Conservation (phyloP, 2,888 invertebrate genomes). For the Prostheceraeus crozeri region DNA sequence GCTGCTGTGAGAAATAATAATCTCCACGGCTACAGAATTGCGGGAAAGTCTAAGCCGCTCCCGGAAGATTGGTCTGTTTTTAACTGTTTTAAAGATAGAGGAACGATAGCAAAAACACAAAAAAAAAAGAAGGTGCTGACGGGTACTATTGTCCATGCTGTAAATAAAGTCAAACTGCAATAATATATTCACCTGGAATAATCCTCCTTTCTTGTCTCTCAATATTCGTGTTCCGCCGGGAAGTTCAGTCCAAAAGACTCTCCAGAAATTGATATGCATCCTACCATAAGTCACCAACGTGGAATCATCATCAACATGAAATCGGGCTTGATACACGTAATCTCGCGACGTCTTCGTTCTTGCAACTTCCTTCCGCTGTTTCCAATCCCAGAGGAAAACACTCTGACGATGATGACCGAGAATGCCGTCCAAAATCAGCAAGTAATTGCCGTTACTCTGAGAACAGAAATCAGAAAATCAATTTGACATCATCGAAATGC, state of each 20-base stretch:
- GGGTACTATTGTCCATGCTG: too few species aligned
- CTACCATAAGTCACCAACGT: slow-evolving; percentile 81
- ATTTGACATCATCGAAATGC: too few species aligned
- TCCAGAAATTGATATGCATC: slow-evolving; percentile 85
- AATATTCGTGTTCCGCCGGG: slow-evolving; percentile 63
- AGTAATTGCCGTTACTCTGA: slow-evolving; percentile 81
- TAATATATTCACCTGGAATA: slow-evolving; percentile 50
- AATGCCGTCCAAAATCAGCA: slow-evolving; percentile 78
- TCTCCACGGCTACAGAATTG: too few species aligned
- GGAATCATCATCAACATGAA: slow-evolving; percentile 83
- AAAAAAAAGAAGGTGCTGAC: too few species aligned
- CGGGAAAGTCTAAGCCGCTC: too few species aligned
- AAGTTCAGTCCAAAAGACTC: slow-evolving; percentile 56
- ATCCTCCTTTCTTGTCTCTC: slow-evolving; percentile 61
- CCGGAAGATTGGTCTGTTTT: too few species aligned
- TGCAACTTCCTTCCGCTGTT: slow-evolving; percentile 81
- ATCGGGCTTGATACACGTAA: slow-evolving; percentile 76
- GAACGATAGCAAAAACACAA: too few species aligned
- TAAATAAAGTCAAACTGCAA: too few species aligned
- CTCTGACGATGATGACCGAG: slow-evolving; percentile 69
- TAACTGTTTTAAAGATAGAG: too few species aligned
- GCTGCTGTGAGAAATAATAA: too few species aligned
- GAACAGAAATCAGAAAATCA: slow-evolving; percentile 79
- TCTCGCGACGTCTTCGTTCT: slow-evolving; percentile 88
- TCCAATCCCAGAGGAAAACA: slow-evolving; percentile 76